Evolutionary conservation across 1,140 invertebrate species (phyloP).

Genomic region (Varroa destructor): DNA sequence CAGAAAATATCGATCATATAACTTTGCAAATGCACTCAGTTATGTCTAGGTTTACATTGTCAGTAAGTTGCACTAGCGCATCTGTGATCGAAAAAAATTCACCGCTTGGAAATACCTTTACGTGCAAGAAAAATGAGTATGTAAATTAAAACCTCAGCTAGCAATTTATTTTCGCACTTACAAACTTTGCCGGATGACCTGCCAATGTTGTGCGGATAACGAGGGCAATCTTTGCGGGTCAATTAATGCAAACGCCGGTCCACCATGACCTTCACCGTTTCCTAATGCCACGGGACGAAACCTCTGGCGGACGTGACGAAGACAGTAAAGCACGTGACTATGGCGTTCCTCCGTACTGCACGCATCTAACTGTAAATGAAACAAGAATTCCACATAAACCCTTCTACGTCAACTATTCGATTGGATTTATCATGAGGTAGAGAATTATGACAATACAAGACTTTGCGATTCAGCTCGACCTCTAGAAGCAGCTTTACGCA

Average conservation of each 20-base stretch:
- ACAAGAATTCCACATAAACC: neutral
- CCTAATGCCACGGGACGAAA: constrained; percentile 10
- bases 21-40: too few species aligned
- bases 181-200: constrained; percentile 9
- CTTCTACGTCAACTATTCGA: neutral
- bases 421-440: neutral
- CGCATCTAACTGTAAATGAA: constrained; percentile 9
- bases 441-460: neutral
- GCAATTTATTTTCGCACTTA: neutral
- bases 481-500: neutral
- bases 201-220: constrained; percentile 22
- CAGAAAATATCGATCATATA: too few species aligned
- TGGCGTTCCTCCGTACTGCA: constrained; percentile 13
- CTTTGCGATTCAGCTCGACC: neutral
- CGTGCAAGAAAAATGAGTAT: too few species aligned
- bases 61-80: too few species aligned
- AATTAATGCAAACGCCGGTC: constrained; percentile 12
- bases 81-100: too few species aligned
- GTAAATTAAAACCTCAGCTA: too few species aligned
- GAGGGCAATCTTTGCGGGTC: constrained; percentile 24
- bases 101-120: too few species aligned
- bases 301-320: constrained; percentile 11
- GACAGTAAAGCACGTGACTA: constrained; percentile 19
- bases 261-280: neutral
- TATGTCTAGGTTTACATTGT: too few species aligned